Conservation (phyloP, 2,888 invertebrate genomes). For the Patella depressa region DNA sequence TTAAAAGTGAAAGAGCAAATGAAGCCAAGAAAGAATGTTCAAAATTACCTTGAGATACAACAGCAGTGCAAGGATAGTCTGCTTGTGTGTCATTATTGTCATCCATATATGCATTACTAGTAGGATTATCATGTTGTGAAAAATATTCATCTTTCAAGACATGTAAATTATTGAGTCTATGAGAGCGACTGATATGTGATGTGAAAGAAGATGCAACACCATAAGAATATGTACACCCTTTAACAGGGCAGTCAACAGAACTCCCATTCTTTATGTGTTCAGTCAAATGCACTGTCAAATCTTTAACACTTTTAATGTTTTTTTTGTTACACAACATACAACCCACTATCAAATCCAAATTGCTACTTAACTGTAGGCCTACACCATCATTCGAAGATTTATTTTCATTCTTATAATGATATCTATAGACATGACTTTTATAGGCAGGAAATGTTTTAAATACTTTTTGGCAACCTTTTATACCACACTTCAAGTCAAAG, state of each 20-base stretch:
- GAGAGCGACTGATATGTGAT: conserved; percentile 10
- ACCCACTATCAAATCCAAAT: background rate
- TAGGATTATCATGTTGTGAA: background rate
- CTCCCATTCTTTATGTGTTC: background rate
- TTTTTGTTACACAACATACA: background rate
- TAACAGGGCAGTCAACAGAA: background rate
- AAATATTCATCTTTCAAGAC: background rate
- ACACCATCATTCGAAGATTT: background rate
- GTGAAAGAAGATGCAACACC: background rate
- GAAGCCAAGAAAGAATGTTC: conserved; percentile 8
- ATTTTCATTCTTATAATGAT: background rate
- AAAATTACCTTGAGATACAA: background rate
- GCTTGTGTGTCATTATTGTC: background rate
- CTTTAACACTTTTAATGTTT: background rate
- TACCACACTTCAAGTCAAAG: conserved; percentile 1
- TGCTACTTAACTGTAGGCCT: background rate
- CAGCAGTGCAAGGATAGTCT: background rate
- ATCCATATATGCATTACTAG: background rate
- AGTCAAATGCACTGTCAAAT: conserved; percentile 1
- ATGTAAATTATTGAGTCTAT: background rate
- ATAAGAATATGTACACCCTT: background rate
- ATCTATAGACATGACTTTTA: conserved; percentile 7
- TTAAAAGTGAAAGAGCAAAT: conserved; percentile 4
- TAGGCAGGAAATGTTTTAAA: conserved; percentile 11
- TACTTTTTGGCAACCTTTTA: background rate